phyloP scores from a whole-genome alignment of 1,140 invertebrate genomes.

The Solenopsis fugax region DNA sequence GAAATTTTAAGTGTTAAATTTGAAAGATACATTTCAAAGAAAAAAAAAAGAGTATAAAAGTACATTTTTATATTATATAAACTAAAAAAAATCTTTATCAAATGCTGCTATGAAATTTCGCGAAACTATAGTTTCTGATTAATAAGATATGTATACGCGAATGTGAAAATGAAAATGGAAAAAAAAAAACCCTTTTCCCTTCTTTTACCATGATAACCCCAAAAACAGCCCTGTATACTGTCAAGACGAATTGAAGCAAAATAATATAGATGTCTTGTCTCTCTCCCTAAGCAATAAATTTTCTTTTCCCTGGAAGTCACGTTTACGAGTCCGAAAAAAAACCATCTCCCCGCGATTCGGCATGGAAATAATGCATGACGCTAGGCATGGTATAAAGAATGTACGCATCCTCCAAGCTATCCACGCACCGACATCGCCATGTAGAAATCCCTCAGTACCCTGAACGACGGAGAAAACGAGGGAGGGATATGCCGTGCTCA shows the following conservation, averaged over 20 bases:
- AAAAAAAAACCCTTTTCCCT: not conserved
- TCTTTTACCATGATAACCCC: not conserved
- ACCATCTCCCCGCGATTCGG: constrained; percentile 56
- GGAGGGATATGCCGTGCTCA: constrained; percentile 19
- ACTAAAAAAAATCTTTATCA: not conserved
- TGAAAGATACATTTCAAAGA: not conserved
- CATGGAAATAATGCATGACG: constrained; percentile 69
- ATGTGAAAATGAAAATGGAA: not conserved
- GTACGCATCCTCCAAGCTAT: constrained; percentile 56
- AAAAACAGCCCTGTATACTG: constrained; percentile 49
- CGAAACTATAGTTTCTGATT: not conserved
- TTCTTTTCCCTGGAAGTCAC: constrained; percentile 35
- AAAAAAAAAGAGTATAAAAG: no score
- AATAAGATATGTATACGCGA: not conserved
- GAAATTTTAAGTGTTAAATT: not conserved
- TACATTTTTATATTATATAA: no score
- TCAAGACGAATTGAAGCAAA: constrained; percentile 48
- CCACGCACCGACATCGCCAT: constrained; percentile 47
- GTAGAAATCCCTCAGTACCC: constrained; percentile 51
- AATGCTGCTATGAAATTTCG: not conserved
- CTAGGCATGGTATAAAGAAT: constrained; percentile 67
- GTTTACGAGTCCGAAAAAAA: constrained; percentile 49
- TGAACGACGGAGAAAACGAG: constrained; percentile 34
- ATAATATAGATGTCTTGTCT: constrained; percentile 52
- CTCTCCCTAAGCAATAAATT: constrained; percentile 52